These are phyloP conservation scores for Gadus chalcogrammus DNA, from an alignment of 2,113 vertebrate species.

Conservation along the genomic window DNA sequence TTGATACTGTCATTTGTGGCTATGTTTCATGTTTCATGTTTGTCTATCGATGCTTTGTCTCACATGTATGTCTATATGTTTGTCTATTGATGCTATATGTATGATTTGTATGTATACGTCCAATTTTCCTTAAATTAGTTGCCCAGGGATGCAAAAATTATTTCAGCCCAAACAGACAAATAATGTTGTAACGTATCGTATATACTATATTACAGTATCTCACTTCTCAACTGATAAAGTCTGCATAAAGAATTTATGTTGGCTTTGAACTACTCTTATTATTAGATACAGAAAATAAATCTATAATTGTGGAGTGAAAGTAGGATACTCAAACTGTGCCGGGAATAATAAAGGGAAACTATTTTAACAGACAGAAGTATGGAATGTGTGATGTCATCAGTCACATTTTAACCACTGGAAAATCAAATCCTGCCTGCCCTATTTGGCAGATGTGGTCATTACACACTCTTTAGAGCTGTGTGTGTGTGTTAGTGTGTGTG, in stretches of 20 bases:
- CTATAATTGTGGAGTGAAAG: conserved; percentile 25
- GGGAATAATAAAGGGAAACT: conserved; percentile 5
- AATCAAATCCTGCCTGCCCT: conserved; percentile 15
- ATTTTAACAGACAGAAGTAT: conserved; percentile 16
- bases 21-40: no score
- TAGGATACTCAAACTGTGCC: conserved; percentile 13
- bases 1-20: no score
- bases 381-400: conserved; percentile 31
- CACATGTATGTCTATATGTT: no score
- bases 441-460: conserved; percentile 1
- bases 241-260: background rate
- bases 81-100: no score
- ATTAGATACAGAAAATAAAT: background rate
- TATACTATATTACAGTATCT: no score
- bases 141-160: no score
- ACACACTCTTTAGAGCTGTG: background rate
- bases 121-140: no score
- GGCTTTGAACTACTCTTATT: background rate
- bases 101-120: no score
- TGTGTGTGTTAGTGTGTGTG: background rate
- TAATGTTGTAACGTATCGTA: no score
- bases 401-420: conserved; percentile 35
- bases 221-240: background rate
- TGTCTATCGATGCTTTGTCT: no score
- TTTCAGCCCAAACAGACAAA: no score